These are phyloP conservation scores for Premnoplex brunnescens DNA, from an alignment of 2,797 vertebrate species.

Conservation along the genomic window DNA sequence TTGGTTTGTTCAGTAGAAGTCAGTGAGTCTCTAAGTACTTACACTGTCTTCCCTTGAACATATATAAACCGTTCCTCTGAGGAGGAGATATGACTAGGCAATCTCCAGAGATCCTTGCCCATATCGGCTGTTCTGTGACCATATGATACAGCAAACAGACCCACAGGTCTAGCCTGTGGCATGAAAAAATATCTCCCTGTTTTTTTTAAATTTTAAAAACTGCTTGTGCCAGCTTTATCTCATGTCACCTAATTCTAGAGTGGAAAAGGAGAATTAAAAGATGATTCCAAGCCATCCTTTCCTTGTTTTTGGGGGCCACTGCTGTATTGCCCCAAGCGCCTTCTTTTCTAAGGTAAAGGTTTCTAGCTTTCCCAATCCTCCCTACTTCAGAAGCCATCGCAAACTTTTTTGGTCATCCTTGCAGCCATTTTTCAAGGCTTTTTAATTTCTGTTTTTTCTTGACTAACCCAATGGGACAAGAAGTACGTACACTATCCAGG, in stretches of 20 bases:
- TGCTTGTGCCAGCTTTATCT: neutral
- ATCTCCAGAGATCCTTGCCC: neutral
- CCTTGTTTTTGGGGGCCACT: neutral
- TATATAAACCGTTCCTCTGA: neutral
- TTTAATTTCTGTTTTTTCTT: neutral
- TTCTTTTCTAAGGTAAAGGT: neutral
- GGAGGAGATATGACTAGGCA: neutral
- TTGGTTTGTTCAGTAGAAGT: neutral
- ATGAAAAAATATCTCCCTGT: neutral
- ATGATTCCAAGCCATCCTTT: neutral
- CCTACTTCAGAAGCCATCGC: neutral
- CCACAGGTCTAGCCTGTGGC: neutral
- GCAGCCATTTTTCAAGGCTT: neutral
- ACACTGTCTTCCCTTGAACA: neutral
- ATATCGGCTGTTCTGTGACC: neutral
- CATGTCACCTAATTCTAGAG: no score
- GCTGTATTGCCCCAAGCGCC: accelerated
- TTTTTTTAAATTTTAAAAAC: neutral
- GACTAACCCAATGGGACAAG: neutral
- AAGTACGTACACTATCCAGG: neutral
- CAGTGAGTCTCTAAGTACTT: neutral
- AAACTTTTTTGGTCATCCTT: neutral
- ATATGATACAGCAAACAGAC: neutral
- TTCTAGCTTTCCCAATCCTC: neutral
- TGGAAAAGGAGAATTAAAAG: neutral